Base-by-base conservation (phyloP, 2,113 vertebrate genomes). In the Erpornis zantholeuca region DNA sequence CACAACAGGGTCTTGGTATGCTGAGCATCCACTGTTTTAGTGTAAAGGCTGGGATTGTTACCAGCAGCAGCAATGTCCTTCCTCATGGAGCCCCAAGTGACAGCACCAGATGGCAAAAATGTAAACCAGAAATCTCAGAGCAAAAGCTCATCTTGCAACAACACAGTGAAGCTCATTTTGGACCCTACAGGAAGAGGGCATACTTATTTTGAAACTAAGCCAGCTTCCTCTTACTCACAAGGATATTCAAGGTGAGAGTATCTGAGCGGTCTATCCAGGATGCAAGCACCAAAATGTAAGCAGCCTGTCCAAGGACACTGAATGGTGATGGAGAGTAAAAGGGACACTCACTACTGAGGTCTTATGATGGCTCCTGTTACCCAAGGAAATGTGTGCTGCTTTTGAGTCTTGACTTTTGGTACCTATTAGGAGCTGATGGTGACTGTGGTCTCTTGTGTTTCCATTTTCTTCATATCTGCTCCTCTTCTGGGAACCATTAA, bases 21-120 rank as follows among this genome's bases (percentile, higher is more conserved):
- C 38, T 20, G 12, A 56, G 24, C 16, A 73, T 57, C n/a, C 9
- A 3, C 40, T n/a, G 17, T 9, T 64, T 21, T 3, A 80, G n/a
- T 13, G 35, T 36, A 45, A 57, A 60, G 36, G 40, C 50, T 31
- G 19, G 25, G 35, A 22, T 8, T 85, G 42, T 38, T 59, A 53
- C 28, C 56, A 82, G 13, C 42, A 78, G 28, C 2, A 4, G 47
- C 60, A 75, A 9, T 15, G 53, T 40, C 24, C 49, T 56, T 64
- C 31, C n/a, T 61, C 1, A 1, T 31, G 17, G 40, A 81, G 24
- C 8, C 40, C 27, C 4, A 2, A 27, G 28, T 1, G 3, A 78
- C n/a, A 38, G 42, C 50, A 82, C 10, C n/a, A 84, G 49, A 31
- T 36, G 47, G n/a, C 33, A 64, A 71, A 57, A 83, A 96, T 78